Percentiles rank a stretch among this genome's conserved stretches.
Conservation (phyloP, 2,888 invertebrate species). For the Chrysolina oricalcia region DNA sequence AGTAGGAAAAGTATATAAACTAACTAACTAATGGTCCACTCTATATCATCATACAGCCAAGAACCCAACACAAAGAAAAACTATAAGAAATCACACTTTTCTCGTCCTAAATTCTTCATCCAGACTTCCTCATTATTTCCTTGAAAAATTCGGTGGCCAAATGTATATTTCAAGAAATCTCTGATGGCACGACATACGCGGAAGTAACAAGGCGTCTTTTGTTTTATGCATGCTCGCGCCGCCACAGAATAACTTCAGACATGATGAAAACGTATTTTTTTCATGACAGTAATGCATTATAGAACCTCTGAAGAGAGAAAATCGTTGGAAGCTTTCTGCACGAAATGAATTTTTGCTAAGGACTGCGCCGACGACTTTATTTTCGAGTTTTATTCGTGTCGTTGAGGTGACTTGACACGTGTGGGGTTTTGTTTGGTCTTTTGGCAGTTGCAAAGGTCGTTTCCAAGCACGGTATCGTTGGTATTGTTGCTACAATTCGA, state of each 20-base stretch:
- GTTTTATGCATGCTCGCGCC: conserved; percentile 55
- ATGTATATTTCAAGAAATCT: conserved; percentile 59
- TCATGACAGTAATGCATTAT: conserved; percentile 57
- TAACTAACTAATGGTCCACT: too few relatives aligned
- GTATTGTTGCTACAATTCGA: too few relatives aligned
- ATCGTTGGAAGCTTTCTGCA: conserved; percentile 39
- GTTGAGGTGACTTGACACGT: not conserved
- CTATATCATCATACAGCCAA: too few relatives aligned
- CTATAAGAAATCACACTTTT: not conserved
- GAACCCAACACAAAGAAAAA: too few relatives aligned
- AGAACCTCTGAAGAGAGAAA: conserved; percentile 48
- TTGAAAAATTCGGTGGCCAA: conserved; percentile 33
- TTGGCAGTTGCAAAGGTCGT: not conserved
- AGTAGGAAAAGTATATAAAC: too few relatives aligned
- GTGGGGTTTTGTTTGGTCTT: not conserved
- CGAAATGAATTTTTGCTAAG: conserved; percentile 17
- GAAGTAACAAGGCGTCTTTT: conserved; percentile 58
- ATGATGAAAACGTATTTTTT: conserved; percentile 54
- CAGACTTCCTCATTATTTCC: conserved; percentile 35
- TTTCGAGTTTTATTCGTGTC: conserved; percentile 2
- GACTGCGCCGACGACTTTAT: not conserved
- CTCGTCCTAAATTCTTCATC: not conserved
- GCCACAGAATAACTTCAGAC: conserved; percentile 54
- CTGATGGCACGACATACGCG: conserved; percentile 55
- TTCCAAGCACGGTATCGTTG: not conserved